phyloP scores from a whole-genome alignment of 1,140 invertebrate genomes.

The Portunus trituberculatus region DNA sequence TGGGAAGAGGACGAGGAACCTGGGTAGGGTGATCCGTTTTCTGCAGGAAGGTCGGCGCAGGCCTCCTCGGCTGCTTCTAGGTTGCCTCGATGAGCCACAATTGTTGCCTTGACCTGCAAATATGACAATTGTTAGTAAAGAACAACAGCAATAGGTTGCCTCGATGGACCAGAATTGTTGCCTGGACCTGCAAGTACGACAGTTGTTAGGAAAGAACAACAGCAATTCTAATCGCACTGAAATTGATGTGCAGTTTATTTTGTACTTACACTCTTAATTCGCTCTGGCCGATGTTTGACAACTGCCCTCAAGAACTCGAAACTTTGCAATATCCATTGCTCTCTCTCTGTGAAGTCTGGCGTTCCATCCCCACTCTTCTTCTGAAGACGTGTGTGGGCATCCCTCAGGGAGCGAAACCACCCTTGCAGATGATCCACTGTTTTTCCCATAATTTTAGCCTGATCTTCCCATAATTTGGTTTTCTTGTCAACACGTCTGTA shows the following conservation, averaged over 20 bases:
- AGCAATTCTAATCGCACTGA: neutral
- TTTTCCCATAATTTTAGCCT: no score
- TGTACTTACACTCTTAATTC: neutral
- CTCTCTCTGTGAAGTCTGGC: neutral
- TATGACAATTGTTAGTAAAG: neutral
- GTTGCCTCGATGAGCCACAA: neutral
- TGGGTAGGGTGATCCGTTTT: neutral
- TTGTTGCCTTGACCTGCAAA: neutral
- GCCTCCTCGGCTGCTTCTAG: neutral
- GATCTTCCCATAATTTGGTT: no score
- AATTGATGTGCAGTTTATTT: neutral
- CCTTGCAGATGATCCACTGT: no score
- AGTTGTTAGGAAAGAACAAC: neutral
- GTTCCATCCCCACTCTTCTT: neutral
- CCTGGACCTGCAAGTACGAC: neutral
- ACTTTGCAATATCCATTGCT: neutral
- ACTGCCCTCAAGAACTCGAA: neutral
- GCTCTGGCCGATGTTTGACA: neutral
- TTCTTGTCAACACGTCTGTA: no score
- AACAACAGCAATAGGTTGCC: neutral
- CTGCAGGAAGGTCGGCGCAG: neutral
- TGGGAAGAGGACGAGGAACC: neutral
- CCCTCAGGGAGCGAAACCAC: neutral
- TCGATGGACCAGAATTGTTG: neutral
- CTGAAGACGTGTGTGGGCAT: neutral